Evolutionary conservation across 2,113 vertebrate genomes (phyloP).

Genomic region (Sclerurus mexicanus): DNA sequence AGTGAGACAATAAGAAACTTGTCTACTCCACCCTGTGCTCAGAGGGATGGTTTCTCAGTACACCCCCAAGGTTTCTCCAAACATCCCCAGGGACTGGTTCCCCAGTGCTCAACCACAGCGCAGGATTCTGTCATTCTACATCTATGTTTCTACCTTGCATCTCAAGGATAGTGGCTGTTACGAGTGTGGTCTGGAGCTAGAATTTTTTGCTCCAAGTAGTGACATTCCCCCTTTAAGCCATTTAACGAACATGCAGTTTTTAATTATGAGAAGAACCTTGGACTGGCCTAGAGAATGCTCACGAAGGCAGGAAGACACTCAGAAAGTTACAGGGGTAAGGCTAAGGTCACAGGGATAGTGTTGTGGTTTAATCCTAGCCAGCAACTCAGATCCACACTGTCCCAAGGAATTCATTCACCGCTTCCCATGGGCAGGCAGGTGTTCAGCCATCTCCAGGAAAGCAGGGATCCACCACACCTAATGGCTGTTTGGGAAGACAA

Average conservation of each 20-base stretch:
- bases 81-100: background rate
- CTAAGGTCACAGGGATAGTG: background rate
- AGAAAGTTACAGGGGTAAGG: background rate
- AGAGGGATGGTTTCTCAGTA: background rate
- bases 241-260: background rate
- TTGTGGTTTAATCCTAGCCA: background rate
- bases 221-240: background rate
- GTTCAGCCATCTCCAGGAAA: background rate
- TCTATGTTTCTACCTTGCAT: background rate
- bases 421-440: background rate
- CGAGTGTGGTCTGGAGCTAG: background rate
- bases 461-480: background rate
- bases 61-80: background rate
- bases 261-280: background rate
- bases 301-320: background rate
- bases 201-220: background rate
- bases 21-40: background rate
- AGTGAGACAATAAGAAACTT: background rate
- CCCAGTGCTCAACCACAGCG: accelerated
- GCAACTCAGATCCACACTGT: background rate
- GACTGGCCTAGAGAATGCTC: background rate
- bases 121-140: background rate
- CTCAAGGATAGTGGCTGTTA: background rate
- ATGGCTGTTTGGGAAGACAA: background rate
- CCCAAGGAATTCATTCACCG: background rate